Conservation (phyloP, 2,797 vertebrate species). For the Phrynocephalus forsythii region DNA sequence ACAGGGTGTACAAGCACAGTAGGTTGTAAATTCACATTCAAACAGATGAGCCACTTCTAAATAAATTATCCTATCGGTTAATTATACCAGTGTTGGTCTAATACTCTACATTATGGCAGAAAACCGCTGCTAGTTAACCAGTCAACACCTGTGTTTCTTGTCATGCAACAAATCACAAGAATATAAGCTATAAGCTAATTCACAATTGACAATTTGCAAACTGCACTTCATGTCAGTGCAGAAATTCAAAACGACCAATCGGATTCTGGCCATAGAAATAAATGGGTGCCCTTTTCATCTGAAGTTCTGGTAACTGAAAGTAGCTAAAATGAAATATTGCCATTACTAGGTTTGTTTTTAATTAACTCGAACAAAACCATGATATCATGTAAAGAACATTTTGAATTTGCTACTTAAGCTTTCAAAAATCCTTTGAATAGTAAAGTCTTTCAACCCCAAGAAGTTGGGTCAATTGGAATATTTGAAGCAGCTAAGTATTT, state of each 20-base stretch:
- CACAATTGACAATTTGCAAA: too few relatives aligned
- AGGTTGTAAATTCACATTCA: background rate
- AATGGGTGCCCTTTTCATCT: background rate
- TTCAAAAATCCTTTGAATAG: conserved; percentile 27
- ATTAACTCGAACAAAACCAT: background rate
- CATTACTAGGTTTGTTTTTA: background rate
- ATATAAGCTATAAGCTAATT: too few relatives aligned
- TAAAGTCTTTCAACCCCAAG: background rate
- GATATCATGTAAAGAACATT: conserved; percentile 12
- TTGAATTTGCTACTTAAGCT: conserved; percentile 34
- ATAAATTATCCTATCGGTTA: background rate
- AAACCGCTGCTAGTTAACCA: too few relatives aligned
- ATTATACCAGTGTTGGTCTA: too few relatives aligned
- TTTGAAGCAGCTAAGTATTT: conserved; percentile 39
- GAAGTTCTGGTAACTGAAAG: conserved; percentile 20
- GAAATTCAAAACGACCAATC: too few relatives aligned
- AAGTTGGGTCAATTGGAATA: conserved; percentile 41
- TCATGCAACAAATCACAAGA: too few relatives aligned
- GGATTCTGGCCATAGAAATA: background rate
- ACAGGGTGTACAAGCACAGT: rapidly evolving
- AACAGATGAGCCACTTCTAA: background rate
- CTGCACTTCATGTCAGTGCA: too few relatives aligned
- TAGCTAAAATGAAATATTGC: conserved; percentile 21
- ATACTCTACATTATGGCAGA: too few relatives aligned
- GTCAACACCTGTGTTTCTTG: too few relatives aligned